Base-by-base conservation (phyloP, 2,888 invertebrate species). In the Pasiphila rectangulata region DNA sequence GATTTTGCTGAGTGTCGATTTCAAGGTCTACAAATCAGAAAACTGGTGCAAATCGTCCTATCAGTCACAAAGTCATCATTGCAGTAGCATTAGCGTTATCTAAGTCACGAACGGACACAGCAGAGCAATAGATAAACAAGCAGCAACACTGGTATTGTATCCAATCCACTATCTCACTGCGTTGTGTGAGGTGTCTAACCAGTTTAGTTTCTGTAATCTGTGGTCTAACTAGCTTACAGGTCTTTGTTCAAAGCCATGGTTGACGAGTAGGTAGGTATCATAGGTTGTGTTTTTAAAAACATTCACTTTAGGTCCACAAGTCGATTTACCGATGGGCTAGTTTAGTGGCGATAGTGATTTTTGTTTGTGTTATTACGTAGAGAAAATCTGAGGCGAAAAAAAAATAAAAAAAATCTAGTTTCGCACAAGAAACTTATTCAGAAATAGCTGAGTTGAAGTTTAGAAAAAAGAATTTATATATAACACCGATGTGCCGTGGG, bases 61-160 rank as follows among this genome's bases (percentile, higher is more conserved):
- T 30, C n/a, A 32, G 16, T 16, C 17, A 17, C 32, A 5, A 5
- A 25, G 25, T 32, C 25, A 36, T 43, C 30, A 37, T 37, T 38
- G 32, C 41, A 46, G 24, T 32, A 43, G 51, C 36, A 47, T 35
- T 41, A 50, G 9, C 53, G 49, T 56, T 67, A 70, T 65, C 59
- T 66, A 61, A 68, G 71, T 67, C 71, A 70, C 54, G 69, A 68
- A 54, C 67, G 57, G 46, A 46, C 57, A 68, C 63, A 66, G 63
- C 59, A 37, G 41, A 20, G 41, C 16, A 13, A 27, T 27, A 67
- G 67, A 67, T 70, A 70, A 63, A n/a, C n/a, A n/a, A n/a, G n/a
- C 55, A 43, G 16, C 13, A n/a, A 16, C 30, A n/a, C 7, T 30
- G 13, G 16, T 13, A 30, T 30, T 30, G n/a, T n/a, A 30, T n/a